Evolutionary conservation across 2,888 invertebrate species (phyloP).

Genomic region (Galerucella calmariensis): DNA sequence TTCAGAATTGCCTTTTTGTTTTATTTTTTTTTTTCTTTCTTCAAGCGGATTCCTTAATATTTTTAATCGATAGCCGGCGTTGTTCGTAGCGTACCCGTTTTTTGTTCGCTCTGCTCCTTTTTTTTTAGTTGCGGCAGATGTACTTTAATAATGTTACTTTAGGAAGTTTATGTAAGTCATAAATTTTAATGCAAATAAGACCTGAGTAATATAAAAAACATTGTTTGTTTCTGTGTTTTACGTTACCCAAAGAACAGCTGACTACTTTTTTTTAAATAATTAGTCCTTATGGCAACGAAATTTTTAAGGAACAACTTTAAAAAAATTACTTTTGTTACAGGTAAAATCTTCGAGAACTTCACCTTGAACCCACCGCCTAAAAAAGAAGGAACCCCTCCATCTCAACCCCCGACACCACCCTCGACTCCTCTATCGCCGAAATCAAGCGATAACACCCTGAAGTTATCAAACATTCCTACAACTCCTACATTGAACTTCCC

Average conservation of each 20-base stretch:
- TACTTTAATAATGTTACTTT: slow-evolving; percentile 31
- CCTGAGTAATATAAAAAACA: slow-evolving; percentile 7
- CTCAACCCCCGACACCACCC: slow-evolving; percentile 68
- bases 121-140: slow-evolving; percentile 31
- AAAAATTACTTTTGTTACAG: slow-evolving; percentile 56
- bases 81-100: slow-evolving; percentile 10
- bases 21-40: slow-evolving; percentile 46
- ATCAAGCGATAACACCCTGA: slow-evolving; percentile 47
- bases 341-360: slow-evolving; percentile 67
- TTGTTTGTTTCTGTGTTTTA: background rate
- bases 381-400: slow-evolving; percentile 58
- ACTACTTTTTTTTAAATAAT: background rate
- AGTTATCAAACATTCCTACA: slow-evolving; percentile 48
- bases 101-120: slow-evolving; percentile 3
- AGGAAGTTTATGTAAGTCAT: slow-evolving; percentile 22
- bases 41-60: slow-evolving; percentile 43
- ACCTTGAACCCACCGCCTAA: slow-evolving; percentile 58
- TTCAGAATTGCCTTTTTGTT: slow-evolving; percentile 57
- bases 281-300: background rate
- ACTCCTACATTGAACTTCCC: slow-evolving; percentile 57
- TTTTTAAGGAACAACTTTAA: background rate
- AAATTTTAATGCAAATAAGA: slow-evolving; percentile 24
- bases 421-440: slow-evolving; percentile 65
- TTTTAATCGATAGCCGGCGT: slow-evolving; percentile 48
- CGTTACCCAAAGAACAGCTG: background rate